A percentile compares a stretch with the other conserved stretches of the same genome.
Conservation (phyloP, 1,140 invertebrate genomes). For the Lepeophtheirus salmonis region DNA sequence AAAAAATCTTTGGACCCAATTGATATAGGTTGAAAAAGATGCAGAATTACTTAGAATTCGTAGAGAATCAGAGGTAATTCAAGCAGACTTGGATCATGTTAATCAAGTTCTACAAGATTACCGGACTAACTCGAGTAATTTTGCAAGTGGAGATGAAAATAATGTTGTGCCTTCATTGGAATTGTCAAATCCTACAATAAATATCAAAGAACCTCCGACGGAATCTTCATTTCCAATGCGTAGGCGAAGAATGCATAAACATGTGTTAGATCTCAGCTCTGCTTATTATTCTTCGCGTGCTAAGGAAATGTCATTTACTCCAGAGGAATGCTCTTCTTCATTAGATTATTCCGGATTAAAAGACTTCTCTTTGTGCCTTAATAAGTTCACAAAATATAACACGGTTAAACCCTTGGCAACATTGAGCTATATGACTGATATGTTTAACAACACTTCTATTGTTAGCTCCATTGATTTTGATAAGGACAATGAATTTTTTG, state of each 20-base stretch:
- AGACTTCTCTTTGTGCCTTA: conserved; percentile 62
- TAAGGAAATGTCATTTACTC: conserved; percentile 45
- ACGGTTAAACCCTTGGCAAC: conserved; percentile 59
- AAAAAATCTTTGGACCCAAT: too few relatives aligned
- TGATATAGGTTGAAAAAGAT: too few relatives aligned
- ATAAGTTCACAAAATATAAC: conserved; percentile 69
- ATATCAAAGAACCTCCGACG: conserved; percentile 12
- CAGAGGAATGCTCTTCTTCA: conserved; percentile 21
- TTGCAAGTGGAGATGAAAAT: too few relatives aligned
- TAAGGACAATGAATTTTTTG: conserved; percentile 87
- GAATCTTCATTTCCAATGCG: conserved; percentile 35
- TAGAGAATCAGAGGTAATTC: too few relatives aligned
- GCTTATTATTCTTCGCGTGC: conserved; percentile 60
- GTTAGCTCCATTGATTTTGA: conserved; percentile 95
- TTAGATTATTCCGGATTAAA: conserved; percentile 29
- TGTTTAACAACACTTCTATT: conserved; percentile 72
- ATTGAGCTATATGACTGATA: conserved; percentile 72
- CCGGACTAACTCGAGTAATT: too few relatives aligned
- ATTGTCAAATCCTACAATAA: too few relatives aligned
- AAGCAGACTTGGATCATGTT: too few relatives aligned
- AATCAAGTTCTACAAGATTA: too few relatives aligned
- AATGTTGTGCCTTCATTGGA: too few relatives aligned
- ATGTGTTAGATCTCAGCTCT: conserved; percentile 75
- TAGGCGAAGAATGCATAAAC: conserved; percentile 54
- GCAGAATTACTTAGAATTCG: too few relatives aligned